Conservation (phyloP, 2,113 vertebrate genomes). For the Mobula hypostoma region DNA sequence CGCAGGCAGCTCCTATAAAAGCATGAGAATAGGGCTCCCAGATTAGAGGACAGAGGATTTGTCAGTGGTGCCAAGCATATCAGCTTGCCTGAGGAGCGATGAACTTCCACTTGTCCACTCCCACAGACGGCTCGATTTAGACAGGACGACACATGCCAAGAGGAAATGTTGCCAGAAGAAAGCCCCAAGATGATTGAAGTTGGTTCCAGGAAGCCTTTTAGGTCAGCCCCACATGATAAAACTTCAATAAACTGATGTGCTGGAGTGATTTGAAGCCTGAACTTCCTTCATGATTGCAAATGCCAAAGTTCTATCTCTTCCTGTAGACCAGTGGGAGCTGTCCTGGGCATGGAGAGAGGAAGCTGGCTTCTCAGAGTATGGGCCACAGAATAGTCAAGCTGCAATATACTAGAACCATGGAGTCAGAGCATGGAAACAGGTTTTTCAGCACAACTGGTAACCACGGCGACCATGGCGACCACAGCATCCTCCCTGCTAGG, state of each 20-base stretch:
- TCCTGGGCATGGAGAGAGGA: background rate
- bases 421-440: too few species aligned
- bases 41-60: slow-evolving; percentile 46
- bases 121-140: background rate
- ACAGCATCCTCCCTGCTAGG: too few species aligned
- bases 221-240: background rate
- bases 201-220: background rate
- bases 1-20: slow-evolving; percentile 44
- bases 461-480: too few species aligned
- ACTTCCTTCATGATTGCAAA: background rate
- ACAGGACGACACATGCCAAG: background rate
- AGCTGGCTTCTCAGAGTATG: background rate
- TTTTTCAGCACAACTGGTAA: too few species aligned
- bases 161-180: background rate
- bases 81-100: slow-evolving; percentile 42
- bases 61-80: slow-evolving; percentile 29
- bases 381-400: background rate
- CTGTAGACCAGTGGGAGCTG: background rate
- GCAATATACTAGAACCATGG: background rate
- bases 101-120: background rate
- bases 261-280: background rate
- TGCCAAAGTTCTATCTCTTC: background rate
- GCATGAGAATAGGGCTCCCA: slow-evolving; percentile 45
- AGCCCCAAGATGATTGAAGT: background rate
- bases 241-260: background rate